Conservation (phyloP, 2,113 vertebrate species). For the Poecile atricapillus region DNA sequence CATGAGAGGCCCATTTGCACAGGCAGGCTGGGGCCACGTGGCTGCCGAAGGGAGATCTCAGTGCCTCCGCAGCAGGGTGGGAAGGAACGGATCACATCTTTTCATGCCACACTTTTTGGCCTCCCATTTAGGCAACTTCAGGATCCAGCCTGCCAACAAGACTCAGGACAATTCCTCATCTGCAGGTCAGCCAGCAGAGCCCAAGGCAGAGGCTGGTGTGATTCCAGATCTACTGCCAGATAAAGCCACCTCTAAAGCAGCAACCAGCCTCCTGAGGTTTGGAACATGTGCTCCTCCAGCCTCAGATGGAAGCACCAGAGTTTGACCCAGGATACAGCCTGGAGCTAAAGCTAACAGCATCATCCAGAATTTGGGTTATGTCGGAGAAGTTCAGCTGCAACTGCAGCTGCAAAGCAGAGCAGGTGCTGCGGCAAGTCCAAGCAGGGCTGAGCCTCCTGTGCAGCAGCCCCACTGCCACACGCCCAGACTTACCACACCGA, state of each 20-base stretch:
- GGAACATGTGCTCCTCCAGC: not conserved
- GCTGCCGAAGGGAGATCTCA: not conserved
- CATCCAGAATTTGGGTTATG: not conserved
- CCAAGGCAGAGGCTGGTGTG: not conserved
- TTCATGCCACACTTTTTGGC: not conserved
- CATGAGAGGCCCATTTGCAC: not conserved
- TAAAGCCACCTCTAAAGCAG: not conserved
- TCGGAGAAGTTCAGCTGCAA: not conserved
- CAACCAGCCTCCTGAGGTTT: not conserved
- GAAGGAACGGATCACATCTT: not conserved
- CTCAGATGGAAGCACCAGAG: not conserved
- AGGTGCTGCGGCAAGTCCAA: not conserved
- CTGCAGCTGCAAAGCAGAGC: not conserved
- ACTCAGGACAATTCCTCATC: not conserved
- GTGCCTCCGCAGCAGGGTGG: not conserved
- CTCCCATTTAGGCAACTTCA: not conserved
- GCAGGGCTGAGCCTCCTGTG: not conserved
- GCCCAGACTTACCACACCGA: constrained; percentile 86
- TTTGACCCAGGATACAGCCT: not conserved
- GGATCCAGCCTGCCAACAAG: not conserved
- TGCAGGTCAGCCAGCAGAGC: not conserved
- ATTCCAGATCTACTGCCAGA: not conserved
- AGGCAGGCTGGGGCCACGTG: rapidly evolving
- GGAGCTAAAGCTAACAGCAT: not conserved
- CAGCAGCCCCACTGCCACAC: not conserved